Base-by-base conservation (phyloP, 2,888 invertebrate species). In the Ichneumon xanthorius region DNA sequence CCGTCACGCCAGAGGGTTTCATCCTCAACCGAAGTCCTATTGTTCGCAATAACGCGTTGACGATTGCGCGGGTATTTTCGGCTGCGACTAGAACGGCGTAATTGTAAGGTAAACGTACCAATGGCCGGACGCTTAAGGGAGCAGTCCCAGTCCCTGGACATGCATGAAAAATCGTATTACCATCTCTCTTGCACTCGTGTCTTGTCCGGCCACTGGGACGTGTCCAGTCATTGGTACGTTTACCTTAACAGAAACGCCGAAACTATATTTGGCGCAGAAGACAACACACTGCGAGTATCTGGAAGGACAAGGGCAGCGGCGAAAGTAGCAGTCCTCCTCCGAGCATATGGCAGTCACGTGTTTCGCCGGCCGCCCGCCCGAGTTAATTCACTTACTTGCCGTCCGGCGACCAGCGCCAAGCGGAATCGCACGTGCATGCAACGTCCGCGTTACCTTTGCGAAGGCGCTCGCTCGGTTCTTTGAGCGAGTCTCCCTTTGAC, bases 261-360 rank as follows among this genome's bases (percentile, higher is more conserved):
- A 4, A 26, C 61, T 6, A 61, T 26, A 61, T 61, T 61, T 61
- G 61, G 61, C 61, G 30, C 61, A 16, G 33, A 61, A 26, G 61
- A 61, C 67, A 45, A 7, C 19, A 9, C 48, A 26, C 11, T 9
- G 61, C 7, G 14, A 22, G 72, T 73, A 40, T 53, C 33, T 73
- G 55, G 81, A 85, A 65, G 85, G 81, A 79, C 78, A 75, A 84
- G 84, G 80, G 61, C 72, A 40, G 72, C 73, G 65, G 26, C 19
- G 55, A 37, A 58, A 55, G 22, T 48, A 63, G 14, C 48, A 30
- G 22, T 26, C 68, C 19, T n/a, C 14, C 40, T 68, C 50, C 45
- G 58, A 53, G 48, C 92, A 91, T 88, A 90, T 91, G 92, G 89
- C 76, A 81, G 89, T 88, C 92, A 91, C 90, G 90, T 92, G 92